Evolutionary conservation across 1,140 invertebrate species (phyloP).

Genomic region (Drosophila kurseongensis): DNA sequence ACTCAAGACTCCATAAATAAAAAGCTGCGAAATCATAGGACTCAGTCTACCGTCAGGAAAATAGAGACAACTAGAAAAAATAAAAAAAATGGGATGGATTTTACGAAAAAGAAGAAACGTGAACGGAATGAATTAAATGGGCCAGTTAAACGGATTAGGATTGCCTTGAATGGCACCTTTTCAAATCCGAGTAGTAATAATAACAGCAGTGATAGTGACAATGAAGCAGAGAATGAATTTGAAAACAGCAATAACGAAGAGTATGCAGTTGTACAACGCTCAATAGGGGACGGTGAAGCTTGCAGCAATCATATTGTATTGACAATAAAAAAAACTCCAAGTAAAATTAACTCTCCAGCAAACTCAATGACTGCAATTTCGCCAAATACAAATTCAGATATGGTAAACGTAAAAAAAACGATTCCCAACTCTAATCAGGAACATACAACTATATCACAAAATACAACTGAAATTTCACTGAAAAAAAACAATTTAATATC

Average conservation of each 20-base stretch:
- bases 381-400: conserved; percentile 20
- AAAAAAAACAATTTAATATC: not conserved
- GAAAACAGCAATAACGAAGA: conserved; percentile 45
- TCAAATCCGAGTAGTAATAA: conserved; percentile 32
- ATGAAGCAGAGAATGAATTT: conserved; percentile 32
- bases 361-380: conserved; percentile 51
- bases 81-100: not conserved
- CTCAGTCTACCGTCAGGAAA: conserved; percentile 13
- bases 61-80: conserved; percentile 47
- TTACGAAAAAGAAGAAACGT: conserved; percentile 4
- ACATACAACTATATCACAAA: not conserved
- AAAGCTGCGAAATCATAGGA: conserved; percentile 24
- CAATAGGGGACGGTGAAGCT: not conserved
- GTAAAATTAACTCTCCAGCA: conserved; percentile 70
- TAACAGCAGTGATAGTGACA: conserved; percentile 43
- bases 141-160: conserved; percentile 59
- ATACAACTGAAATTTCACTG: not conserved
- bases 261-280: conserved; percentile 65
- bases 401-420: not conserved
- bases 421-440: not conserved
- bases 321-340: conserved; percentile 81
- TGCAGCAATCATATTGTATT: conserved; percentile 70
- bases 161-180: conserved; percentile 52
- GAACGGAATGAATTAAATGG: conserved; percentile 11
- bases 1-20: conserved; percentile 45